Evolutionary conservation across 2,113 vertebrate genomes (phyloP), one percentile per base, ranked within the genome.

Genomic region (Odontesthes bonariensis): DNA sequence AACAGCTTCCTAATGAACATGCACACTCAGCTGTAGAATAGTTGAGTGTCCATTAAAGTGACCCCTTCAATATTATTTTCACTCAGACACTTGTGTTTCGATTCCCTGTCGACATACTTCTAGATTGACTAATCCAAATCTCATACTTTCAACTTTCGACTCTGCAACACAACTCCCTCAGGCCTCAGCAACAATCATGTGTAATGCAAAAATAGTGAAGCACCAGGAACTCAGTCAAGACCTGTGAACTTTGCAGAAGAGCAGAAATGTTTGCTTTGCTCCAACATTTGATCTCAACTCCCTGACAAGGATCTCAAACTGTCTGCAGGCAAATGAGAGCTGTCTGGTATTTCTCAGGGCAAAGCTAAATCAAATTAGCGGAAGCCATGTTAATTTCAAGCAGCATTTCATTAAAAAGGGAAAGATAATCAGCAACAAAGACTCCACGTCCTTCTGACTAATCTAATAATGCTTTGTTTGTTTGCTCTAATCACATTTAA

Each of bases 401-500:
- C 86, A 92, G 91, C 89, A 81, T 93, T 92, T 94, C 87, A 92
- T 93, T 92, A 87, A 91, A 91, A 85, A 82, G 65, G 73, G 79
- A 86, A 92, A 83, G 86, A 91, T 91, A 89, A 92, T 92, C 76
- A 89, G 79, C 81, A 83, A 86, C 84, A 87, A 91, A 92, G 87
- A 92, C 89, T 88, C 79, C 75, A 88, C 91, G 92, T 89, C 92
- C 90, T 91, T 91, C 85, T 77, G 82, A 73, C 75, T 94, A 91
- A 94, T 91, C 90, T 87, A 93, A 93, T 94, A 91, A 91, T 79
- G 78, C 81, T 84, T 58, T 16, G 79, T 92, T 94, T 92, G 90
- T 92, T 93, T 91, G 90, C 89, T 92, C 93, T 92, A 92, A 94
- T 93, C 86, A 85, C 77, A 91, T 93, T 92, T 90, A 89, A 86